Base-by-base conservation (phyloP, 2,888 invertebrate genomes). In the Orthonevra nobilis region DNA sequence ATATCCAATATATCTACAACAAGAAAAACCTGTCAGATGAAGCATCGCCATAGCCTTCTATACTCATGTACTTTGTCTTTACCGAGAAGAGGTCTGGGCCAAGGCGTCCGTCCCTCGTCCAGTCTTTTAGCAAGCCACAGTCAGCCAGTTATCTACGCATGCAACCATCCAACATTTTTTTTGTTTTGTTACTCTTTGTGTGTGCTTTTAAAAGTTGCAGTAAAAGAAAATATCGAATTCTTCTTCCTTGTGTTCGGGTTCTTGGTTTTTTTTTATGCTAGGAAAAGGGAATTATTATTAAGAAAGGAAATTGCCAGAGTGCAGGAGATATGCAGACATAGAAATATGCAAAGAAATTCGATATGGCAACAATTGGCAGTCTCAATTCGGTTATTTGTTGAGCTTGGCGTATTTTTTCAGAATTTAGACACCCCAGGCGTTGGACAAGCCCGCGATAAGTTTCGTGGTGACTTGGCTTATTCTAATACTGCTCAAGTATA, bases 11-110 rank as follows among this genome's bases (percentile, higher is more conserved):
- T 34, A 54, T 66, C 66, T 28, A 56, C 66, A 66, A 66, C 66
- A 66, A 66, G 66, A 66, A 66, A 66, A 66, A 66, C 66, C 66
- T 66, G 66, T 66, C 54, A 56, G 54, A 46, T 42, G 66, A 56
- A 46, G 66, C 66, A 66, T 56, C 46, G 56, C 66, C 52, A 44
- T 54, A 64, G 54, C 44, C 64, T 28, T 44, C 42, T 19, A 36
- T 46, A 56, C 28, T 46, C 36, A 28, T 44, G 52, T 52, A 44
- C 44, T 34, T 44, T 60, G 34, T 44, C 60, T 60, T 44, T 23
- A 40, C 32, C 42, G 52, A 23, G 48, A 28, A 48, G 61, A 61
- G 40, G 63, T 63, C 63, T 63, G 40, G 50, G 50, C 63, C 38
- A 50, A 20, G 40, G 14, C 30, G 40, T 40, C 23, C 38, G 28